Conservation (phyloP, 2,797 vertebrate genomes). For the Hapalemur alaotrensis region DNA sequence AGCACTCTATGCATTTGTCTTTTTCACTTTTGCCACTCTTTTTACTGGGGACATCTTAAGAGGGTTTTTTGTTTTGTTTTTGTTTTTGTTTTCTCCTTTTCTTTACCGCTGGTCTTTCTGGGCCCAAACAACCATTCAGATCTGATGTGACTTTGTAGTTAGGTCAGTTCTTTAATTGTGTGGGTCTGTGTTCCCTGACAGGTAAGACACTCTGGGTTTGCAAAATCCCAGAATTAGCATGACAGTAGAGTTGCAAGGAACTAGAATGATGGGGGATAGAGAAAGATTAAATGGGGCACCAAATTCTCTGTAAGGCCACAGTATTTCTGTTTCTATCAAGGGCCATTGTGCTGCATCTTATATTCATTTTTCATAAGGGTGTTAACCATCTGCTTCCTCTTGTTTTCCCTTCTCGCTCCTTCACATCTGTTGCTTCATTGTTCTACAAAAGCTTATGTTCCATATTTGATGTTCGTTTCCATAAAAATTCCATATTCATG, state of each 20-base stretch:
- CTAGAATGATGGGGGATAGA: background rate
- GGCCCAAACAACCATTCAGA: background rate
- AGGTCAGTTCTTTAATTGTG: background rate
- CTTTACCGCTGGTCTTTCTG: background rate
- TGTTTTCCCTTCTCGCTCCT: constrained; percentile 39
- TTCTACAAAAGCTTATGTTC: constrained; percentile 59
- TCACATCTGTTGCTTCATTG: constrained; percentile 63
- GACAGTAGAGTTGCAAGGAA: background rate
- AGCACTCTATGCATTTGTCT: background rate
- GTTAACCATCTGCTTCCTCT: constrained; percentile 63
- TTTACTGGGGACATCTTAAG: background rate
- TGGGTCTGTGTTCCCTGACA: background rate
- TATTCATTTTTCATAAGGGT: constrained; percentile 48
- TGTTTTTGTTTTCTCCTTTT: too few relatives aligned
- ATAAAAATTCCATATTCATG: constrained; percentile 68
- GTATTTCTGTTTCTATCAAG: constrained; percentile 28
- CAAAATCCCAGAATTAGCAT: background rate
- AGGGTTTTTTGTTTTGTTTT: background rate
- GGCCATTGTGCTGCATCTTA: background rate
- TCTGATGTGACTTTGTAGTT: background rate
- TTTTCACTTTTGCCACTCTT: background rate
- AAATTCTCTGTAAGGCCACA: background rate
- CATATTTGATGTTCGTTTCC: constrained; percentile 60
- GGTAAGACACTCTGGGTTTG: background rate
- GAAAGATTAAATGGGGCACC: background rate